Conservation (phyloP, 2,888 invertebrate genomes). For the Epirrhoe alternata region DNA sequence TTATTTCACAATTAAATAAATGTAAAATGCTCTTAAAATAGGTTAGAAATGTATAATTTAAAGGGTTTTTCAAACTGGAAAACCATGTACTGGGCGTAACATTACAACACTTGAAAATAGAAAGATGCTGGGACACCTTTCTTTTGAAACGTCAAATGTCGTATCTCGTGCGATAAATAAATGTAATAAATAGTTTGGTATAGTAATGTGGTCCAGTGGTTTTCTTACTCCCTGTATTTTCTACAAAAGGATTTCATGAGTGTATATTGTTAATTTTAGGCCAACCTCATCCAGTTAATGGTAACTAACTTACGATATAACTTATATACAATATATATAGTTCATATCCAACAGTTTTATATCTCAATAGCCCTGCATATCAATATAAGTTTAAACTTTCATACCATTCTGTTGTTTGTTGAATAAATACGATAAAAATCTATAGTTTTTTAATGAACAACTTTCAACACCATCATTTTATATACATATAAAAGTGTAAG, state of each 20-base stretch:
- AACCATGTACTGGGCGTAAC: neutral
- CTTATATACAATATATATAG: too few relatives aligned
- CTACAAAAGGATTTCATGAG: neutral
- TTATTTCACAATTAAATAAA: neutral
- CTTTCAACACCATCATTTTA: neutral
- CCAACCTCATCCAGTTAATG: neutral
- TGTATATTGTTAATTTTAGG: constrained; percentile 24
- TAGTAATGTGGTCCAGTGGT: neutral
- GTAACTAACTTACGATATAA: neutral
- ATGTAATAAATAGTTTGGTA: neutral
- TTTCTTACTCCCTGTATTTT: neutral
- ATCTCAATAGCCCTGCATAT: constrained; percentile 29
- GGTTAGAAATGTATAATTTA: neutral
- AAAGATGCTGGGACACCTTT: neutral
- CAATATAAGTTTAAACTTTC: constrained; percentile 34
- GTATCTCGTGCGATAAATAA: neutral
- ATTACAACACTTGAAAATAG: neutral
- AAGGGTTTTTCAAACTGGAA: neutral
- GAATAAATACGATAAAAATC: constrained; percentile 35
- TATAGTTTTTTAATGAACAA: constrained; percentile 6
- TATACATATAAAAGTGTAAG: too few relatives aligned
- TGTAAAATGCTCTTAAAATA: neutral
- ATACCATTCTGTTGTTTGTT: constrained; percentile 37
- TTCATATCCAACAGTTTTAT: neutral
- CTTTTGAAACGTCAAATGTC: neutral